A percentile compares a stretch with the other conserved stretches of the same genome.
These are phyloP conservation scores for Formicarius rufipectus DNA, from an alignment of 2,113 vertebrate genomes.

Conservation along the genomic window DNA sequence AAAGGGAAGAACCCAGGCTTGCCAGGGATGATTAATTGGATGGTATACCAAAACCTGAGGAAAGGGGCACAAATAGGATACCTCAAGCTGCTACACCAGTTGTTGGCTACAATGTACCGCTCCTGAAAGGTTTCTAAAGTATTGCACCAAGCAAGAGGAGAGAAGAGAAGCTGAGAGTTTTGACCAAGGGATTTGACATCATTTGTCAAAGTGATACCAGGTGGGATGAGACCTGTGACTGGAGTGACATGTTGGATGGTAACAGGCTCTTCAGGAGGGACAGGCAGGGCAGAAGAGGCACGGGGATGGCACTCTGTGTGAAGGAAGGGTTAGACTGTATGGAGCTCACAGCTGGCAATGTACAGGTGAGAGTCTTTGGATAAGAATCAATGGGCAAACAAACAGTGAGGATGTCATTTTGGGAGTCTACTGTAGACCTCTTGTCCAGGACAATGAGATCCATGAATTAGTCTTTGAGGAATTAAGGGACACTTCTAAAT, in stretches of 20 bases:
- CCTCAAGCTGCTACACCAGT: too few relatives aligned
- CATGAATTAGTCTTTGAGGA: background rate
- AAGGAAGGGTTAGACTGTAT: background rate
- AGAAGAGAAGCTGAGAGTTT: background rate
- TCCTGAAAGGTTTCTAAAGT: background rate
- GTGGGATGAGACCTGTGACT: background rate
- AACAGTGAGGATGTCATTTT: rapidly evolving
- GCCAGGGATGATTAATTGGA: background rate
- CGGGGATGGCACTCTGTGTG: rapidly evolving
- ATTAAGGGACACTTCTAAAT: background rate
- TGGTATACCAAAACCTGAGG: background rate
- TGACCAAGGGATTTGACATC: background rate
- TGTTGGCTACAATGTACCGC: background rate
- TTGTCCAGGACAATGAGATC: background rate
- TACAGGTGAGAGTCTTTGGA: background rate
- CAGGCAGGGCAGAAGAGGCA: background rate
- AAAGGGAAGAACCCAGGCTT: background rate
- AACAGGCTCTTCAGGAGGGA: background rate
- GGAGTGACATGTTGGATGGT: background rate
- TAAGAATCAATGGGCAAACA: background rate
- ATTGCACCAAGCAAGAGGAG: too few relatives aligned
- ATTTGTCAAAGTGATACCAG: background rate
- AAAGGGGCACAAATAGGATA: too few relatives aligned
- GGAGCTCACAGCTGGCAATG: background rate
- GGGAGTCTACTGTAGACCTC: background rate